Evolutionary conservation across 2,797 vertebrate genomes (phyloP), one percentile per base, ranked within the genome.

Genomic region (Hemibagrus guttatus): DNA sequence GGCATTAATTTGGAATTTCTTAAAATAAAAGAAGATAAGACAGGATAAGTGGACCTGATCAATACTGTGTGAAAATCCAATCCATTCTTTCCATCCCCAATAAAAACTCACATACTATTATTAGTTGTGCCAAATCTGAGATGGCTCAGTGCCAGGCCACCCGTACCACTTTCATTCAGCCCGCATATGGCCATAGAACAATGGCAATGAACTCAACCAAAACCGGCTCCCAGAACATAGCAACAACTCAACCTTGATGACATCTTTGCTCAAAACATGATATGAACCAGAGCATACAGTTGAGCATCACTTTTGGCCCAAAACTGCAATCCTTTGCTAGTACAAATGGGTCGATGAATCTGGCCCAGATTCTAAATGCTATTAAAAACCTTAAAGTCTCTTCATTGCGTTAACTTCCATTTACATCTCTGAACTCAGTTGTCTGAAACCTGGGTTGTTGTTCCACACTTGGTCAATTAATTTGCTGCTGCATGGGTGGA

Each of bases 161-260:
- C 59, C 23, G 26, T 49, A 81, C 42, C 59, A 66, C 80, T 82
- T 52, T 52, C 17, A 12, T 82, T 66, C 21, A 17, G 80, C 80
- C 79, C 16, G 16, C 79, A 46, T 81, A 46, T 81, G 7, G 23
- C 26, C 54, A 58, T 63, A 39, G 63, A 64, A 87, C 23, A 74
- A 35, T 82, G 56, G 79, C 52, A 82, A 66, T 66, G 17, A 82
- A 82, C 80, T 66, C 42, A 66, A 52, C 80, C 61, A 52, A 52
- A 66, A 64, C 61, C 64, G 54, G 52, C 69, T 85, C 52, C 23
- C 42, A 28, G 64, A 68, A 69, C 61, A 46, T 46, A 66, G 39
- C 61, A 66, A 49, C 61, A 49, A 64, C 9, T 52, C 61, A 52
- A 28, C 42, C 80, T 19, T 64, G 16, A 66, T 64, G 16, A 21